Evolutionary conservation across 2,113 vertebrate genomes (phyloP), one percentile per base, ranked within the genome.

Genomic region (Xiphorhynchus elegans): DNA sequence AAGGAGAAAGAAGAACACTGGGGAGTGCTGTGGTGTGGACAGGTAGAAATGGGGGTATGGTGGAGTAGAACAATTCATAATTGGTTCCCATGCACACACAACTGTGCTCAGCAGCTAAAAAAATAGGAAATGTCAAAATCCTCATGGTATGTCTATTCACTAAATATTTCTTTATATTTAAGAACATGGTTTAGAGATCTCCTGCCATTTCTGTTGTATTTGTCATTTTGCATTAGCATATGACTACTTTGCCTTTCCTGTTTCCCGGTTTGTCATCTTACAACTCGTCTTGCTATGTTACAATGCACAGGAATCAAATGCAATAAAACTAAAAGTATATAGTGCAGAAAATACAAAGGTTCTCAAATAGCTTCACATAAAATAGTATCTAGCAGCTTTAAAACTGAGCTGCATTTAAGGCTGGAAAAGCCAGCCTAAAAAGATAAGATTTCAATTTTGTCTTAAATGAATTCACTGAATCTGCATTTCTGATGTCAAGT

Each of bases 401-500:
- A 97, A 97, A 90, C 92, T 78, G 87, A 97, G 72, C 86, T 96
- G 82, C 89, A 95, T 97, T 97, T 97, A 96, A 97, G 85, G 59
- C 94, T 94, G 59, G 76, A 95, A 97, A 94, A 82, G 87, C 40
- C 60, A 96, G 90, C 82, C 96, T 96, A 92, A 97, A 97, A 97
- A 95, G 94, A 88, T 94, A 97, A 81, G 86, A 88, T 97, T 97
- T 95, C 91, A 95, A 93, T 96, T 97, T 96, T 75, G 76, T 85
- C 39, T 95, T 96, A 97, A 97, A 97, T 91, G 39, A 96, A 97
- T 97, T 96, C 82, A 95, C 82, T 74, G 83, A 96, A 97, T 98
- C 96, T 98, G 92, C 95, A 96, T 98, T 98, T 97, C 97, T 97
- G 89, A 97, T 97, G 93, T 97, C 92, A 96, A 95, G 87, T 72